Evolutionary conservation across 2,888 invertebrate species (phyloP).

Genomic region (Andrena bicolor): DNA sequence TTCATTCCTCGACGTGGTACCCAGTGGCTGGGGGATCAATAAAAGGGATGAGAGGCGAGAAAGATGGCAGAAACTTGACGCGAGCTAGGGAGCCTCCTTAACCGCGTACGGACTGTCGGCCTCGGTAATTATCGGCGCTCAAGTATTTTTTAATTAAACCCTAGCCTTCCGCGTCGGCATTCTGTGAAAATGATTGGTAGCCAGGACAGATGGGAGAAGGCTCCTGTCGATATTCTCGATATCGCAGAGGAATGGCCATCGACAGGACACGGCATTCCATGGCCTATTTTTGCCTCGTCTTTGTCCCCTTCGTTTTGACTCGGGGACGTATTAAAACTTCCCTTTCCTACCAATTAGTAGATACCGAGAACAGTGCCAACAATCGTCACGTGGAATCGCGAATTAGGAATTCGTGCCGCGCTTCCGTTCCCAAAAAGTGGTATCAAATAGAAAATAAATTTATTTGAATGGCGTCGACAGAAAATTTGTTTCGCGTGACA

Average conservation of each 20-base stretch:
- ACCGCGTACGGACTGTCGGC: not conserved
- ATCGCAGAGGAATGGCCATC: constrained; percentile 52
- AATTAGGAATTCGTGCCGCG: too few relatives aligned
- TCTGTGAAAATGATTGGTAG: constrained; percentile 61
- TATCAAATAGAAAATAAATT: too few relatives aligned
- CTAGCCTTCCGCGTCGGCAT: constrained; percentile 42
- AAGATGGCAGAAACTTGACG: constrained; percentile 15
- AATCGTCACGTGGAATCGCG: too few relatives aligned
- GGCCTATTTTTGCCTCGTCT: constrained; percentile 34
- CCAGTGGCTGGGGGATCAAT: constrained; percentile 16
- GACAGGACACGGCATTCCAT: constrained; percentile 59
- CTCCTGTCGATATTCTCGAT: constrained; percentile 67
- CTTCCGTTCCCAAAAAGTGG: too few relatives aligned
- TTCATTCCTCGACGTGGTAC: not conserved
- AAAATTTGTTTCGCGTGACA: too few relatives aligned
- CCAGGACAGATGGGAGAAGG: constrained; percentile 33
- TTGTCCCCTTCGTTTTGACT: constrained; percentile 44
- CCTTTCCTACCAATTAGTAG: not conserved
- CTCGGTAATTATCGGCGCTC: constrained; percentile 48
- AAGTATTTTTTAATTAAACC: constrained; percentile 71
- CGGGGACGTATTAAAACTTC: constrained; percentile 20
- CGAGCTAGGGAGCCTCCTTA: constrained; percentile 21
- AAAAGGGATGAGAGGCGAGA: not conserved
- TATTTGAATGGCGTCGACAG: too few relatives aligned
- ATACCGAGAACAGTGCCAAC: not conserved